phyloP scores from a whole-genome alignment of 2,797 vertebrate species.

The Eulemur albifrons region DNA sequence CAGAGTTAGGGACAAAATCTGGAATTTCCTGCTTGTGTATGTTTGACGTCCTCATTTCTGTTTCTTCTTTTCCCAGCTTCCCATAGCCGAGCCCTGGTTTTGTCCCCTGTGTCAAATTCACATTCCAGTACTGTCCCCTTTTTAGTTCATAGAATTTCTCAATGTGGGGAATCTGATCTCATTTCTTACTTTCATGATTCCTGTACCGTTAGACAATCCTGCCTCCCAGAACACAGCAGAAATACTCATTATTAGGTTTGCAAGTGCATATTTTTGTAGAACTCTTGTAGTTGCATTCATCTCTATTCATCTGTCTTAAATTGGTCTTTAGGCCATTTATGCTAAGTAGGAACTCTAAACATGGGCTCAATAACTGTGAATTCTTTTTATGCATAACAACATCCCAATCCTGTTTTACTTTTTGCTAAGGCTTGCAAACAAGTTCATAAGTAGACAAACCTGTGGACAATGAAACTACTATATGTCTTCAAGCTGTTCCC shows the following conservation, averaged over 20 bases:
- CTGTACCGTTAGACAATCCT: background rate
- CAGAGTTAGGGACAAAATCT: background rate
- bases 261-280: background rate
- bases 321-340: background rate
- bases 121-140: background rate
- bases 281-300: background rate
- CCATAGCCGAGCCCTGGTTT: background rate
- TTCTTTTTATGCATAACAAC: background rate
- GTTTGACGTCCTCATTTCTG: background rate
- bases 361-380: background rate
- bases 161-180: background rate
- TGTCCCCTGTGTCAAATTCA: background rate
- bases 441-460: background rate
- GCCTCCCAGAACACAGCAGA: background rate
- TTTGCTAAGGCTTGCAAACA: background rate
- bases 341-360: background rate
- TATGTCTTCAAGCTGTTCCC: background rate
- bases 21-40: background rate
- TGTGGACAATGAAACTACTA: background rate
- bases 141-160: background rate
- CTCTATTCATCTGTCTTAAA: background rate
- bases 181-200: background rate
- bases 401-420: background rate
- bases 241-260: background rate
- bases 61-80: background rate